These are phyloP conservation scores for Mustela nigripes DNA, from an alignment of 2,113 vertebrate species.

Conservation along the genomic window DNA sequence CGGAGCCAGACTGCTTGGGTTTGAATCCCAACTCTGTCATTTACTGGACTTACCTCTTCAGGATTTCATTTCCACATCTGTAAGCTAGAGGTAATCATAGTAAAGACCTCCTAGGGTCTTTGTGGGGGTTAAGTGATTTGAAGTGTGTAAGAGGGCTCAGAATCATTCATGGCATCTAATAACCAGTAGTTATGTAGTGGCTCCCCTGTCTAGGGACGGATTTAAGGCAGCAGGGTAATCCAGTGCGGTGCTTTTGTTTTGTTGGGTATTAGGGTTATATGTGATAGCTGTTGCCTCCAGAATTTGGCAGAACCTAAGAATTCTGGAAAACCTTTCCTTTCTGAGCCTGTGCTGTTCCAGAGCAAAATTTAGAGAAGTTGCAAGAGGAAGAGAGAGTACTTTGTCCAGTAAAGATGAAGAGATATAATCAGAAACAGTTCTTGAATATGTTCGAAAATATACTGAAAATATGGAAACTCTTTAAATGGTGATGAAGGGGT, in stretches of 20 bases:
- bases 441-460: slow-evolving; percentile 36
- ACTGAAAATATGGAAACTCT: slow-evolving; percentile 41
- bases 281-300: slow-evolving; percentile 17
- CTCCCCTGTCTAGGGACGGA: neutral
- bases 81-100: slow-evolving; percentile 38
- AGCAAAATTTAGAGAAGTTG: slow-evolving; percentile 44
- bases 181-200: neutral
- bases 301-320: slow-evolving; percentile 45
- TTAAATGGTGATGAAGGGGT: slow-evolving; percentile 51
- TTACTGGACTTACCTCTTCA: neutral
- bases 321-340: slow-evolving; percentile 47
- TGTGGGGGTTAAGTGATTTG: slow-evolving; percentile 3
- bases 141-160: neutral
- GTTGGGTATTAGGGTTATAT: neutral
- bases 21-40: neutral
- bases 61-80: slow-evolving; percentile 47
- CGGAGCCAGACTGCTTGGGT: neutral
- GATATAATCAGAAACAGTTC: neutral
- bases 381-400: slow-evolving; percentile 9
- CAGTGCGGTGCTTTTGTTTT: slow-evolving; percentile 3
- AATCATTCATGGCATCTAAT: neutral
- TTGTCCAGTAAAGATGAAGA: slow-evolving; percentile 47
- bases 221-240: slow-evolving; percentile 9
- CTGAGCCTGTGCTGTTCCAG: neutral
- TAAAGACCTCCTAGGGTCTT: slow-evolving; percentile 9